Evolutionary conservation across 2,113 vertebrate species (phyloP).

Genomic region (Tiliqua scincoides): DNA sequence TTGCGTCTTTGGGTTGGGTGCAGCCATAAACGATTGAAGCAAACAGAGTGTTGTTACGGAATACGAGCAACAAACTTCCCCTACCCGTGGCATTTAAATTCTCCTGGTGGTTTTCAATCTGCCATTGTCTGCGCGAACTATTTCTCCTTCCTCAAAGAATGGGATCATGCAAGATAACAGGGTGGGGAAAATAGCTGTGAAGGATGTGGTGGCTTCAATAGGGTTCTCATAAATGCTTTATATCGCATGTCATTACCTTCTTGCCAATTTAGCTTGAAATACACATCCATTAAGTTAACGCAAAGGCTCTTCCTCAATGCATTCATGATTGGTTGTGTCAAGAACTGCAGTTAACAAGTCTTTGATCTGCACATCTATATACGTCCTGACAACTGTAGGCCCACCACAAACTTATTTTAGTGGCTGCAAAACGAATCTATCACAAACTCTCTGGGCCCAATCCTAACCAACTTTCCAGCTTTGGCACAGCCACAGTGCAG

Average conservation of each 20-base stretch:
- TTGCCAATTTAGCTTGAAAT: constrained; percentile 34
- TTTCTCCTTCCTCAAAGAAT: constrained; percentile 29
- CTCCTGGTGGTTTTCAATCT: constrained; percentile 1
- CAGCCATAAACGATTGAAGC: background rate
- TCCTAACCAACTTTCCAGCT: too few relatives aligned
- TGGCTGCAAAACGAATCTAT: background rate
- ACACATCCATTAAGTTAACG: constrained; percentile 19
- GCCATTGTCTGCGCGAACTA: background rate
- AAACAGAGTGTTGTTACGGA: background rate
- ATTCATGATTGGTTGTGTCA: constrained; percentile 42
- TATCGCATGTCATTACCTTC: constrained; percentile 43
- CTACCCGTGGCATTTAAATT: background rate
- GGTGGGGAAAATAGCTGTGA: constrained; percentile 40
- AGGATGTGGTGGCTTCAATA: constrained; percentile 42
- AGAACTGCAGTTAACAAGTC: constrained; percentile 21
- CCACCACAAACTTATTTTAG: constrained; percentile 23
- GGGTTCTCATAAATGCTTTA: constrained; percentile 26
- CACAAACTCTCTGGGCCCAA: too few relatives aligned
- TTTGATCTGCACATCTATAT: constrained; percentile 37
- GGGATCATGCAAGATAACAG: constrained; percentile 2
- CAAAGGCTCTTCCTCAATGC: constrained; percentile 35
- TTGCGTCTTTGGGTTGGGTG: background rate
- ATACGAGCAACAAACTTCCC: background rate
- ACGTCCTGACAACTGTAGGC: background rate
- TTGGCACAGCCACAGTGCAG: too few relatives aligned